A percentile compares a stretch with the other conserved stretches of the same genome.
phyloP scores from a whole-genome alignment of 2,113 vertebrate species.

The Hemibagrus wyckioides region DNA sequence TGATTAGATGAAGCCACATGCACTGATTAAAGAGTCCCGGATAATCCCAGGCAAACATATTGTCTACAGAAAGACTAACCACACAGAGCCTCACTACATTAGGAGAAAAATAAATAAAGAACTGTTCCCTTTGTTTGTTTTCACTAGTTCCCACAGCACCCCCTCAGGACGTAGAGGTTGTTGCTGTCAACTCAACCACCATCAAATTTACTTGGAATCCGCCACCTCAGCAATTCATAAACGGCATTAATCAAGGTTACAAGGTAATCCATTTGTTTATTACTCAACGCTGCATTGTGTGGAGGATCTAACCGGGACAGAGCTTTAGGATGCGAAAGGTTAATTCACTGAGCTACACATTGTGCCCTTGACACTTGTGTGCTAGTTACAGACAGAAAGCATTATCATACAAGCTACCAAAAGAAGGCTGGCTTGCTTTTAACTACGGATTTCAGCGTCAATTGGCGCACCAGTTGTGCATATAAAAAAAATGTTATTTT shows the following conservation, averaged over 20 bases:
- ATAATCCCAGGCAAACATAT: not conserved
- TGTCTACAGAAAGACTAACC: not conserved
- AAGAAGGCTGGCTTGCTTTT: not conserved
- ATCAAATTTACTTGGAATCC: conserved; percentile 90
- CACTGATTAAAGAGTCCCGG: not conserved
- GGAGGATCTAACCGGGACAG: not conserved
- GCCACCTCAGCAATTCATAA: conserved; percentile 94
- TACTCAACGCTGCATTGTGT: not conserved
- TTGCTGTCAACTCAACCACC: conserved; percentile 89
- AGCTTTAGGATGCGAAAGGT: not conserved
- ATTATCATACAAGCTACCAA: not conserved
- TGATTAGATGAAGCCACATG: not conserved
- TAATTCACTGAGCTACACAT: not conserved
- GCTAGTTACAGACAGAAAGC: not conserved
- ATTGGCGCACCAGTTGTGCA: too few species aligned
- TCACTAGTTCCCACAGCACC: conserved; percentile 89
- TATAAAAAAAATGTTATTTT: too few species aligned
- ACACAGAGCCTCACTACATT: not conserved
- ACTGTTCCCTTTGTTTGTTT: not conserved
- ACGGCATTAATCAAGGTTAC: conserved; percentile 96
- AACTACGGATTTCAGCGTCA: too few species aligned
- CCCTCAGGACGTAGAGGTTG: conserved; percentile 84
- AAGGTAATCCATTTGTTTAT: conserved; percentile 76
- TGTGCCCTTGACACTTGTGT: not conserved
- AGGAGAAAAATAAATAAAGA: not conserved